These are phyloP conservation scores for Apodemus speciosus DNA, from an alignment of 2,113 vertebrate species.

Conservation along the genomic window DNA sequence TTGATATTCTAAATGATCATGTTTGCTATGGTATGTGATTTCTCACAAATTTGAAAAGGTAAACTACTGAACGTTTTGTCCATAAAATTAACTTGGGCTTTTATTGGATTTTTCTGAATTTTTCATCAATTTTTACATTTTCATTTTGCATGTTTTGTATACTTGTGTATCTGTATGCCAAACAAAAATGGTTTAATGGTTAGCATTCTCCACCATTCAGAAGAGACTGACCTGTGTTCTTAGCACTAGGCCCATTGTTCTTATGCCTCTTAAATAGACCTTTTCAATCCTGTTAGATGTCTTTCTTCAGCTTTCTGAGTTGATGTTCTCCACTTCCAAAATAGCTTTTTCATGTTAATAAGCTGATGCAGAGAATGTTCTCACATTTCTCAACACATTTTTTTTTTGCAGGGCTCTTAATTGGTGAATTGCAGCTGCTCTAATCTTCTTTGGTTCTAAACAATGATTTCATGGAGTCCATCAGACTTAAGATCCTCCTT, in stretches of 20 bases:
- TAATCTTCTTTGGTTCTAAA: neutral
- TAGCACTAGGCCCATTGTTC: rapidly evolving
- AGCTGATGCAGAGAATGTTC: neutral
- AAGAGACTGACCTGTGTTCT: neutral
- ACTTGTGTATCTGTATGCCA: neutral
- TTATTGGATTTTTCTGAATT: neutral
- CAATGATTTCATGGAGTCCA: neutral
- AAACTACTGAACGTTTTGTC: neutral
- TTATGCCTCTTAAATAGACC: neutral
- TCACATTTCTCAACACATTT: neutral
- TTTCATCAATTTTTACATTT: neutral
- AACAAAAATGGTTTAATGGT: neutral
- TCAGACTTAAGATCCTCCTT: neutral
- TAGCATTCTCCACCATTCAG: neutral
- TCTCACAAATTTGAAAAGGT: neutral
- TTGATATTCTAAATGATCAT: neutral
- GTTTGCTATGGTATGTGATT: neutral
- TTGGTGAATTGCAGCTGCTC: neutral
- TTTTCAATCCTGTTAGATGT: rapidly evolving
- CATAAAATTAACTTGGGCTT: neutral
- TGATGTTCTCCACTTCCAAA: neutral
- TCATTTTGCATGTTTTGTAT: neutral
- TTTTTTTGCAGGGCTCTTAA: neutral
- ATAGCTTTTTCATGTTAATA: neutral
- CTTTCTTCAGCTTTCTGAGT: neutral